Evolutionary conservation across 2,797 vertebrate genomes (phyloP).

Genomic region (Leucoraja ocellata): DNA sequence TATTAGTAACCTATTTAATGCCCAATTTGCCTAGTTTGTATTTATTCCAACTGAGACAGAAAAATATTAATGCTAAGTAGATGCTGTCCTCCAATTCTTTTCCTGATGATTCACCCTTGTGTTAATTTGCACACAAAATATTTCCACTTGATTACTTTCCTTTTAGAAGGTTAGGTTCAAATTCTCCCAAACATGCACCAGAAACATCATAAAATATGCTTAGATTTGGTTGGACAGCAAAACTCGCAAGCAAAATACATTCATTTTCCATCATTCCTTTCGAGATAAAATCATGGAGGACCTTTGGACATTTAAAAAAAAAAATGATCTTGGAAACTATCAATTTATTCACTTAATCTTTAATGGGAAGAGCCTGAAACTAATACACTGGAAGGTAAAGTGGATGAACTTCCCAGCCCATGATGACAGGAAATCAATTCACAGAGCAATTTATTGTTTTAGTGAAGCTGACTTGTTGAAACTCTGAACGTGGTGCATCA

Average conservation of each 20-base stretch:
- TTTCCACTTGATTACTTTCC: not conserved
- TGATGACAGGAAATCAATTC: constrained; percentile 30
- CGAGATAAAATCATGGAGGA: not conserved
- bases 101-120: not conserved
- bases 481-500: not conserved
- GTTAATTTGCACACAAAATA: not conserved
- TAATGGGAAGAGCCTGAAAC: not conserved
- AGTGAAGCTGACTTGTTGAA: not conserved
- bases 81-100: not conserved
- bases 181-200: not conserved
- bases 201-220: not conserved
- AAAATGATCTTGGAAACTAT: not conserved
- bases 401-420: not conserved
- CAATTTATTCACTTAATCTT: not conserved
- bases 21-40: not conserved
- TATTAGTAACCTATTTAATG: not conserved
- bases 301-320: not conserved
- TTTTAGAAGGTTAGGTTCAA: not conserved
- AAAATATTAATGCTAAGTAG: not conserved
- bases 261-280: not conserved
- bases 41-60: not conserved
- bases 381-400: constrained; percentile 23
- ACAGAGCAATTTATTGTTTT: not conserved
- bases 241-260: not conserved
- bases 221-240: not conserved